A percentile compares a stretch with the other conserved stretches of the same genome.
phyloP scores from a whole-genome alignment of 2,113 vertebrate species.

The Cacatua alba region DNA sequence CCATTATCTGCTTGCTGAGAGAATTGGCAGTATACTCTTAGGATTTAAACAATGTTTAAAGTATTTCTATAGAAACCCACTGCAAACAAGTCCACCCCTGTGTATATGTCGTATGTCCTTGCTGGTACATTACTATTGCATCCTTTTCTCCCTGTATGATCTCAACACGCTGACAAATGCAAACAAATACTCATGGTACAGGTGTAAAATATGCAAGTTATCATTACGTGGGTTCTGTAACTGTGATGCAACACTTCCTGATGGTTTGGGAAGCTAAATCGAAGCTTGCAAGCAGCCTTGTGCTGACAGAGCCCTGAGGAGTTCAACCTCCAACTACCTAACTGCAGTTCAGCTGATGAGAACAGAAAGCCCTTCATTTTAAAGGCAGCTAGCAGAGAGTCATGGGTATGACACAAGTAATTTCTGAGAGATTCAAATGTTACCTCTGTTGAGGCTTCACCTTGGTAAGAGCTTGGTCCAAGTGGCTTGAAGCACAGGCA shows the following conservation, averaged over 20 bases:
- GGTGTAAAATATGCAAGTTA: not conserved
- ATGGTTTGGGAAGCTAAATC: too few relatives aligned
- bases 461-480: not conserved
- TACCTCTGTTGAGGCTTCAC: not conserved
- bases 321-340: not conserved
- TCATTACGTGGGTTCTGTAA: not conserved
- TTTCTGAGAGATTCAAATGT: fast-evolving
- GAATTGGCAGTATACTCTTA: not conserved
- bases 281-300: not conserved
- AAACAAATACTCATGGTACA: not conserved
- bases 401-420: not conserved
- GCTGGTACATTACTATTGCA: not conserved
- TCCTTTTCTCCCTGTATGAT: not conserved
- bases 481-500: not conserved
- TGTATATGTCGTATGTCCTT: not conserved
- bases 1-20: not conserved
- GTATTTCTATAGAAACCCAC: not conserved
- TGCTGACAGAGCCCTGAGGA: not conserved
- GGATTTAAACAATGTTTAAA: not conserved
- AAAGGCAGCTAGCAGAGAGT: not conserved
- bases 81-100: not conserved
- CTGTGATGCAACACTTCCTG: not conserved
- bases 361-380: not conserved
- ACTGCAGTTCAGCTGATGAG: not conserved
- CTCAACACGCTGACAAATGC: not conserved